Percentiles rank a stretch among this genome's conserved stretches.
Evolutionary conservation across 2,113 vertebrate genomes (phyloP).

Genomic region (Hiodon tergisus): DNA sequence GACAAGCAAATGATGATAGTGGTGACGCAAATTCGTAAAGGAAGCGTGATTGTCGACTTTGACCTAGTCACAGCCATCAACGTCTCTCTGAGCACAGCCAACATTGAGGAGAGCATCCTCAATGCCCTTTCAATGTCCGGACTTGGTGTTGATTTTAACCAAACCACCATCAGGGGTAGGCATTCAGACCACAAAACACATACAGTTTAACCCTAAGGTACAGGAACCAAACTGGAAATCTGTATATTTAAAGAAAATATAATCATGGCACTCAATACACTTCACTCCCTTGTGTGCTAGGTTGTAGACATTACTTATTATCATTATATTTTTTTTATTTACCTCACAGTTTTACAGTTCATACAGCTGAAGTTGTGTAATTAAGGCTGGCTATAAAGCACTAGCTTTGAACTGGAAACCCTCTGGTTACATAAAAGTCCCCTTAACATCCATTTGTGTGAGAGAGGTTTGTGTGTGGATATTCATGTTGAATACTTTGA

Average conservation of each 20-base stretch:
- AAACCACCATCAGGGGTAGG: slow-evolving; percentile 5
- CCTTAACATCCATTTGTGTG: too few relatives aligned
- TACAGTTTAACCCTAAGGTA: too few relatives aligned
- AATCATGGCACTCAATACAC: not conserved
- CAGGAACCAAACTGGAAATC: too few relatives aligned
- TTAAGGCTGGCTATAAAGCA: too few relatives aligned
- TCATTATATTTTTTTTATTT: not conserved
- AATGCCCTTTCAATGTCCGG: slow-evolving; percentile 5
- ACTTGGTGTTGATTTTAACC: slow-evolving; percentile 18
- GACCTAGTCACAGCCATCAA: slow-evolving; percentile 3
- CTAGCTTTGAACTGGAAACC: too few relatives aligned
- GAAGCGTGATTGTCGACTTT: slow-evolving; percentile 23
- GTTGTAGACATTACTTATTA: not conserved
- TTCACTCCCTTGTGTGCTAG: not conserved
- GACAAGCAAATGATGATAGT: slow-evolving; percentile 4
- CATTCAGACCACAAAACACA: not conserved
- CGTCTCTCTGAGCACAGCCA: not conserved
- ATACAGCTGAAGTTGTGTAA: too few relatives aligned
- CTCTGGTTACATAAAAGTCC: too few relatives aligned
- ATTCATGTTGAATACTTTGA: too few relatives aligned
- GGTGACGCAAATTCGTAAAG: slow-evolving; percentile 9
- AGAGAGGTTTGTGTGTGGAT: too few relatives aligned
- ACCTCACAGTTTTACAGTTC: too few relatives aligned
- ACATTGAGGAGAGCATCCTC: slow-evolving; percentile 1
- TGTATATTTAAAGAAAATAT: too few relatives aligned